Base-by-base conservation (phyloP, 2,888 invertebrate species). In the Hyppa rectilinea region DNA sequence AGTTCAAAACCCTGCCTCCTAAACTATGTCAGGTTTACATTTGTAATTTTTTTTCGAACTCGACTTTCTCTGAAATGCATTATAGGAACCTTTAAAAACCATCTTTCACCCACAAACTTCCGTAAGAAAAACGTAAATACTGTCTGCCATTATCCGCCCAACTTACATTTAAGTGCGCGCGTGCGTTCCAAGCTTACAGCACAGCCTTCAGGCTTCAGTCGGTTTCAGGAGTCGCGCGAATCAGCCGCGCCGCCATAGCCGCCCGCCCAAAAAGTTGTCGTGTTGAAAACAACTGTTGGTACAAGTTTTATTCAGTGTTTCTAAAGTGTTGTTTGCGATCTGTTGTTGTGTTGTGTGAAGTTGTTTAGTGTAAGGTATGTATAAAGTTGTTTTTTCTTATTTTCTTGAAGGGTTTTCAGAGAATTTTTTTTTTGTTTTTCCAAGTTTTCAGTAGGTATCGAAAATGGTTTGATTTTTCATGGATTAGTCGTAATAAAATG, bases 161-260 rank as follows among this genome's bases (percentile, higher is more conserved):
- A 62, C 45, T 47, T 58, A 34, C 43, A 29, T 60, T 31, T n/a
- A 10, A 66, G 67, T 84, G 83, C 82, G 83, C 83, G 74, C 71
- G 84, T 84, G 82, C 80, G 79, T 75, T 63, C n/a, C 26, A 10
- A 55, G 59, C 75, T 63, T 60, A 47, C 53, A 50, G n/a, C 50
- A 75, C 31, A 76, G 62, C 80, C 78, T 84, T 71, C 58, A 82
- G 58, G 68, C 82, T 84, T 75, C 85, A 84, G 83, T 84, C 60
- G 71, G 72, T 71, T 66, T 69, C 69, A 77, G 79, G 69, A 47
- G 62, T 56, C 75, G 78, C 40, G 71, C 23, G 69, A 68, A 62
- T 55, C 47, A 65, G 75, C 72, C 82, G 82, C 78, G 80, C 75
- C 68, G 70, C 76, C 72, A 55, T 53, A 26, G 23, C 69, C 58